A percentile compares a stretch with the other conserved stretches of the same genome.
phyloP scores from a whole-genome alignment of 2,113 vertebrate genomes.

The Gallinago media region DNA sequence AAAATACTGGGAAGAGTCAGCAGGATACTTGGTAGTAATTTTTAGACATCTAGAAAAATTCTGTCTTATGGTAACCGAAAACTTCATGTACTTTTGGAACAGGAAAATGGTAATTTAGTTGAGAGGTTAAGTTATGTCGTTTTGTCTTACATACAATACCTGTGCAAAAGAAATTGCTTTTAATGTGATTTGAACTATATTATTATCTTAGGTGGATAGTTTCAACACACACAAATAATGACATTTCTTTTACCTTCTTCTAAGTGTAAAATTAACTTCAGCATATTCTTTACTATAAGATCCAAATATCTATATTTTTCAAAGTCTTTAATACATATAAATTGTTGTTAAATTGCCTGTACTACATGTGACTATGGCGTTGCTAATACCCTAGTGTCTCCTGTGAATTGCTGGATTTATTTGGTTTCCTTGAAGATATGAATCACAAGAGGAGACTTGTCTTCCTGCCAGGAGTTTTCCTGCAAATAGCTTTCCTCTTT shows the following conservation, averaged over 20 bases:
- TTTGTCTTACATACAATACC: background rate
- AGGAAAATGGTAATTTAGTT: background rate
- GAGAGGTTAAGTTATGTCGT: background rate
- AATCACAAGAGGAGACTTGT: background rate
- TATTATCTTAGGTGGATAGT: background rate
- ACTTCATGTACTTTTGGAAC: background rate
- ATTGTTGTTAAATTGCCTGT: background rate
- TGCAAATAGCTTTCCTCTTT: background rate
- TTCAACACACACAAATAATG: background rate
- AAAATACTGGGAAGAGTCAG: background rate
- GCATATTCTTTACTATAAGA: background rate
- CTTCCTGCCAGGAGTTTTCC: background rate
- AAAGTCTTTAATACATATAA: background rate
- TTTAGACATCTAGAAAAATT: background rate
- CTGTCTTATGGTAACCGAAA: background rate
- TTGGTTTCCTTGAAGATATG: background rate
- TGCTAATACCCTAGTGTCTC: background rate
- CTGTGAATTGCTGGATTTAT: conserved; percentile 13
- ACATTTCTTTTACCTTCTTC: background rate
- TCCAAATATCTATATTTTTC: background rate
- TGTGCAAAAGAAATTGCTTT: background rate
- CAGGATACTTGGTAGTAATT: background rate
- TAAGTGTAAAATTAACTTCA: background rate
- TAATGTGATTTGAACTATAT: background rate
- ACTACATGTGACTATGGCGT: background rate